Conservation (phyloP, 2,888 invertebrate species). For the Automeris io region DNA sequence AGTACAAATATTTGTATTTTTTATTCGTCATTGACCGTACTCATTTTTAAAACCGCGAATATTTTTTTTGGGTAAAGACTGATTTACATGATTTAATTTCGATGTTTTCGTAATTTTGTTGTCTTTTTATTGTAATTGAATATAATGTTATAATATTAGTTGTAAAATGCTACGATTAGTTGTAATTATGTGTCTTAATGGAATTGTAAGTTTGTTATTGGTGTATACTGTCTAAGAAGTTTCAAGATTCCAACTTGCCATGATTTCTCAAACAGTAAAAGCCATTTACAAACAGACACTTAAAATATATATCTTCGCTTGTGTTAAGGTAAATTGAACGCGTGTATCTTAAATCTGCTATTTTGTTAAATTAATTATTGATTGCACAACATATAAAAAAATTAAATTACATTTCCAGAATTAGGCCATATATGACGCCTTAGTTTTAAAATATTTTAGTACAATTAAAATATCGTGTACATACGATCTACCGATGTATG, state of each 20-base stretch:
- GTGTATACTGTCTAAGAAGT: constrained; percentile 2
- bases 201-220: constrained; percentile 4
- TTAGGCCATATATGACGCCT: constrained; percentile 24
- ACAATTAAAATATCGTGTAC: constrained; percentile 59
- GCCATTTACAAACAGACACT: neutral
- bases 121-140: constrained; percentile 15
- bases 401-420: constrained; percentile 5
- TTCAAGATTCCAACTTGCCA: too few relatives aligned
- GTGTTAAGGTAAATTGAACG: neutral
- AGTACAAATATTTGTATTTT: constrained; percentile 43
- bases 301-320: neutral
- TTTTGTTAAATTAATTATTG: neutral
- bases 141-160: constrained; percentile 12
- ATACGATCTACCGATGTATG: constrained; percentile 50
- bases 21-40: constrained; percentile 29
- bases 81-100: constrained; percentile 41
- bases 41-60: constrained; percentile 27
- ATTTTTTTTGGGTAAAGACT: constrained; percentile 39
- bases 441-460: constrained; percentile 56
- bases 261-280: neutral
- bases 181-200: constrained; percentile 31
- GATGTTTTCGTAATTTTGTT: constrained; percentile 18
- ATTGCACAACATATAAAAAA: constrained; percentile 2
- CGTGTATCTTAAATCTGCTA: neutral
- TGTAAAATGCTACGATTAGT: constrained; percentile 16